Percentiles rank a stretch among this genome's conserved stretches.
These are phyloP conservation scores for Micrasema longulum DNA, from an alignment of 1,140 invertebrate genomes.

Conservation along the genomic window DNA sequence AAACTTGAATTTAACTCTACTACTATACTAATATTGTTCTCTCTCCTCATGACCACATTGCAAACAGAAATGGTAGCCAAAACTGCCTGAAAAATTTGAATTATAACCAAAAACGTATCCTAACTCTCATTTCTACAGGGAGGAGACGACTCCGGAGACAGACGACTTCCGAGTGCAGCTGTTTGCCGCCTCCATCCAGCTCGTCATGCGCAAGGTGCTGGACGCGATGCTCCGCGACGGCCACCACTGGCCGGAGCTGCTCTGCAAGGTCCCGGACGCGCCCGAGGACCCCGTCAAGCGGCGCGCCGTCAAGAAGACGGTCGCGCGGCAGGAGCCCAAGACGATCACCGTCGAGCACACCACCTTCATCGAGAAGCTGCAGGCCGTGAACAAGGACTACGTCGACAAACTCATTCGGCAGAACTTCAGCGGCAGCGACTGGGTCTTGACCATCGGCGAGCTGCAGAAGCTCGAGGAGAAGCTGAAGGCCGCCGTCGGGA, in stretches of 20 bases:
- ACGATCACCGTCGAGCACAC: slow-evolving; percentile 20
- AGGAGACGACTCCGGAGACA: no score
- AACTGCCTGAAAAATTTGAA: no score
- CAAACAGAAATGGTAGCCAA: no score
- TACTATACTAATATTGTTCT: no score
- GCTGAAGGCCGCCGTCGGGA: slow-evolving; percentile 60
- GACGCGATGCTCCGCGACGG: slow-evolving; percentile 39
- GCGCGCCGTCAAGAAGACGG: slow-evolving; percentile 22
- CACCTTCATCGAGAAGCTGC: slow-evolving; percentile 59
- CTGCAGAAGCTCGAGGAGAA: slow-evolving; percentile 61
- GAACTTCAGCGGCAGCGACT: slow-evolving; percentile 61
- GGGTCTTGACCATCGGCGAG: slow-evolving; percentile 63
- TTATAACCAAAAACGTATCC: no score
- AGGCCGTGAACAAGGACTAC: slow-evolving; percentile 61
- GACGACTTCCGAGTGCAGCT: slow-evolving; percentile 23
- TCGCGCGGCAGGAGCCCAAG: neutral
- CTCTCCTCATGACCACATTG: no score
- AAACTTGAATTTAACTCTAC: no score
- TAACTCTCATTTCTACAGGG: no score
- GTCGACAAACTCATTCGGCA: slow-evolving; percentile 62
- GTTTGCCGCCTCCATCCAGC: slow-evolving; percentile 12
- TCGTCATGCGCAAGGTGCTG: slow-evolving; percentile 32
- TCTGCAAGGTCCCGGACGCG: slow-evolving; percentile 3
- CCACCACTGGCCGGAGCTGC: slow-evolving; percentile 43
- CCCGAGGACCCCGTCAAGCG: slow-evolving; percentile 35